Evolutionary conservation across 2,113 vertebrate species (phyloP), one percentile per base, ranked within the genome.

Genomic region (Menura novaehollandiae): DNA sequence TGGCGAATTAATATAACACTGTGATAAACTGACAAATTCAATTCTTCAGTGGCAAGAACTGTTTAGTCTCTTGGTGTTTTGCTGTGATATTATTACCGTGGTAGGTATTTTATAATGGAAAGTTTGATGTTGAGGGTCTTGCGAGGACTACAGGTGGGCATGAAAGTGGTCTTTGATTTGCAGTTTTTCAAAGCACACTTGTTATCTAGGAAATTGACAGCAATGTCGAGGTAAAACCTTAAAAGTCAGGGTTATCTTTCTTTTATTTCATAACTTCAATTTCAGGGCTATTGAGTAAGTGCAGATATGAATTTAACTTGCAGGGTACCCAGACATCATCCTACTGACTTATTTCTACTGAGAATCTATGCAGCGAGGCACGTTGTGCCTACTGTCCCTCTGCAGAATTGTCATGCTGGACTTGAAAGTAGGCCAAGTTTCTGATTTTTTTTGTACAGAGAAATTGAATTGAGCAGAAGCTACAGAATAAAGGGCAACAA

Each of bases 131-230:
- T 83, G 72, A 86, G 72, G 72, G 72, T 94, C 67, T 91, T 94
- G 43, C 43, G 63, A 72, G 24, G 52, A 41, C 52, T 75, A n/a
- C 33, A 71, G 60, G 56, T 85, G 33, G 69, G 41, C 46, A 87
- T 66, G 59, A 89, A 94, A 93, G 28, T 35, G 71, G 26, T 10
- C 68, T 96, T 95, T 97, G 87, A 93, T 91, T 95, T 89, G 28
- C 18, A 74, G 5, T 87, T 94, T 92, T 94, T 89, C 83, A 95
- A 91, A 94, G 88, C 41, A 64, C 12, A 12, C 4, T 37, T 74
- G 10, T 60, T 93, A 80, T 56, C 72, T 84, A 27, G 16, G 30
- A 91, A 93, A 77, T 55, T 30, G 33, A 28, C 59, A 88, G 43
- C 3, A 4, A 79, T 13, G 27, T 53, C 0, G 6, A 88, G 58